Evolutionary conservation across 1,140 invertebrate genomes (phyloP).

Genomic region (Mizuhopecten yessoensis): DNA sequence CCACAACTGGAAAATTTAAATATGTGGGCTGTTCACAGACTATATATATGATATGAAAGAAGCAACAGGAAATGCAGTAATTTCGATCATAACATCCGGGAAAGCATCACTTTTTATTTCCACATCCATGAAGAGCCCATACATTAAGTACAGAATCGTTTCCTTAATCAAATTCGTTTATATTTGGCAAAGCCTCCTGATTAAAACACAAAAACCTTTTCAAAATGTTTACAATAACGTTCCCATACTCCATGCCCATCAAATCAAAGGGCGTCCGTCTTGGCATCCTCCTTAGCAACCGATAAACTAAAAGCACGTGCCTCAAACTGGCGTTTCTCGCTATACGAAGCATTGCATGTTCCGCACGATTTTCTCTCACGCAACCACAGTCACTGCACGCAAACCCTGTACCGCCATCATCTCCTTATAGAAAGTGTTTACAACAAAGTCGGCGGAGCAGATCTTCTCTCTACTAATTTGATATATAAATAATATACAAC

Average conservation of each 20-base stretch:
- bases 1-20: too few species aligned
- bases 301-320: constrained; percentile 8
- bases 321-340: not conserved
- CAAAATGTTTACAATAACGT: not conserved
- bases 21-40: too few species aligned
- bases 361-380: not conserved
- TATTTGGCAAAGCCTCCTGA: not conserved
- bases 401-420: not conserved
- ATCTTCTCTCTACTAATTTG: too few species aligned
- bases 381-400: not conserved
- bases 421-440: not conserved
- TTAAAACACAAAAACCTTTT: not conserved
- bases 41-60: too few species aligned
- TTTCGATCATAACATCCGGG: not conserved
- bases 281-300: not conserved
- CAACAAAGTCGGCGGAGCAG: too few species aligned
- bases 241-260: not conserved
- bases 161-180: not conserved
- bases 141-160: not conserved
- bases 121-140: not conserved
- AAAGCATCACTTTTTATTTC: not conserved
- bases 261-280: not conserved
- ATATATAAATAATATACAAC: too few species aligned
- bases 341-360: not conserved
- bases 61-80: not conserved